Conservation (phyloP, 2,888 invertebrate genomes). For the Ecdyonurus torrentis region DNA sequence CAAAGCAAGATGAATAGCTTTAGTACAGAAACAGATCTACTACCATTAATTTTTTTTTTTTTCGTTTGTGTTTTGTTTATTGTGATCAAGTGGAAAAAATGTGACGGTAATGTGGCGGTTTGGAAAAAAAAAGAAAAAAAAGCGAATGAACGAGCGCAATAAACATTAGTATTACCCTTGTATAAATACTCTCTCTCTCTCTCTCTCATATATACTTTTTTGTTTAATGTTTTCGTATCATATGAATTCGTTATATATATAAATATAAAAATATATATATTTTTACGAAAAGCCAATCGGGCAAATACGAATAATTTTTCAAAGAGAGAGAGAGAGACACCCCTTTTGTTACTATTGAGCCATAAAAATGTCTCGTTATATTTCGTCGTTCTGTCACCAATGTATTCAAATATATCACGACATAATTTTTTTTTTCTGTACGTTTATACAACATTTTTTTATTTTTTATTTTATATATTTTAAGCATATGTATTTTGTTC, state of each 20-base stretch:
- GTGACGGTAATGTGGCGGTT: no score
- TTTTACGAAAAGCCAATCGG: not conserved
- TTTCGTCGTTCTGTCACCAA: not conserved
- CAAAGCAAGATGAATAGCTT: not conserved
- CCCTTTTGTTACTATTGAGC: not conserved
- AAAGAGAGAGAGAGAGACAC: not conserved
- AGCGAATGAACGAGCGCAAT: not conserved
- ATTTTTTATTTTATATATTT: no score
- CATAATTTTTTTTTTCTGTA: no score
- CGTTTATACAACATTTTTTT: no score
- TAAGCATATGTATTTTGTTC: not conserved
- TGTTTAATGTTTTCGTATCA: no score
- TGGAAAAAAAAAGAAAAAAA: no score
- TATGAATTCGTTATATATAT: no score
- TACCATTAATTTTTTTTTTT: not conserved
- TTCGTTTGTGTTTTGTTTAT: no score
- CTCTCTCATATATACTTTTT: not conserved
- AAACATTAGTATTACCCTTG: not conserved
- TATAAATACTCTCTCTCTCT: no score
- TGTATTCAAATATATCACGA: not conserved
- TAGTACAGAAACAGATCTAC: not conserved
- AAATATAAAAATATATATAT: not conserved
- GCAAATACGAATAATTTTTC: not conserved
- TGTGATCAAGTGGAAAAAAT: not conserved
- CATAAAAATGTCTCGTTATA: not conserved